Conservation (phyloP, 2,797 vertebrate species). For the Notamacropus eugenii region DNA sequence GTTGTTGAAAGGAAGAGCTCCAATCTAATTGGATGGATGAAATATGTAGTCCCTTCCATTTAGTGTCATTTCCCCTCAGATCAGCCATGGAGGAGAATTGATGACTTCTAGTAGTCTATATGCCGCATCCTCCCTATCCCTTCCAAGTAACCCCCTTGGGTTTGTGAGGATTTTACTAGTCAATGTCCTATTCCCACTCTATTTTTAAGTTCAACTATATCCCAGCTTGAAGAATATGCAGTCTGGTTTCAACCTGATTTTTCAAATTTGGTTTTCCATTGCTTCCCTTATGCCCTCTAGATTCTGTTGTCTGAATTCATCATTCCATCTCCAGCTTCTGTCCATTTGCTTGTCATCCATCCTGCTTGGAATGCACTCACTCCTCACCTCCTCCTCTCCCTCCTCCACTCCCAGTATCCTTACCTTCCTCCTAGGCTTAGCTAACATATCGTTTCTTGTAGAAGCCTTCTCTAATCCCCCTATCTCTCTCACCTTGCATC, state of each 20-base stretch:
- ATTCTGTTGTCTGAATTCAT: not conserved
- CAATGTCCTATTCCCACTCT: not conserved
- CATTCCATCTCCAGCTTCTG: not conserved
- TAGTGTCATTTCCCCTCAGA: constrained; percentile 73
- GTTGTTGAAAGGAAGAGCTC: constrained; percentile 51
- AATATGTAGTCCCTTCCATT: constrained; percentile 59
- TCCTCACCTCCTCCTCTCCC: not conserved
- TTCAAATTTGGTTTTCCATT: not conserved
- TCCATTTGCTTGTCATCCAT: not conserved
- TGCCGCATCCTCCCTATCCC: not conserved
- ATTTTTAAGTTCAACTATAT: not conserved
- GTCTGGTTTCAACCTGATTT: not conserved
- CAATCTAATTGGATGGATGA: constrained; percentile 72
- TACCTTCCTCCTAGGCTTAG: not conserved
- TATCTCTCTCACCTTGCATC: not conserved
- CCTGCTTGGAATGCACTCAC: not conserved
- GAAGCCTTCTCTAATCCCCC: not conserved
- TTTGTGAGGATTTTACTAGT: no score
- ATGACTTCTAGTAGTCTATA: constrained; percentile 9
- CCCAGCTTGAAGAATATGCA: not conserved
- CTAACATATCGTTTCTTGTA: not conserved
- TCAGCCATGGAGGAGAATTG: constrained; percentile 19
- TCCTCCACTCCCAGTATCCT: not conserved
- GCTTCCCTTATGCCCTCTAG: not conserved
- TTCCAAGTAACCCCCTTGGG: not conserved